Base-by-base conservation (phyloP, 2,888 invertebrate species). In the Agrochola macilenta region DNA sequence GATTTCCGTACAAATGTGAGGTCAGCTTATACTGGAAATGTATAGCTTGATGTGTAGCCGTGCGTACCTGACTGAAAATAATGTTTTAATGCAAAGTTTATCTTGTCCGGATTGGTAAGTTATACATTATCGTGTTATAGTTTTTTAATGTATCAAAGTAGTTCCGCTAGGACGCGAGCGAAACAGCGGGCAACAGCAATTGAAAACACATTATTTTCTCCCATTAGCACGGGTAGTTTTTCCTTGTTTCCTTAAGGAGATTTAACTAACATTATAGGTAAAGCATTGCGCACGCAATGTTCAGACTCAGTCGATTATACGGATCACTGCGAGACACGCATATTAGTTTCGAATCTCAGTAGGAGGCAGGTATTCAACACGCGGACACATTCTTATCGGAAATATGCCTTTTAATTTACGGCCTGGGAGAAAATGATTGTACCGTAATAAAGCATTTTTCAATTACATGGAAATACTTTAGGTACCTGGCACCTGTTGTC, bases 391-490 rank as follows among this genome's bases (percentile, higher is more conserved):
- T 58, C 1, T 75, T 30, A 65, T 30, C 12, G 1, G 17, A 39
- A 39, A 39, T 14, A 26, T 17, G 9, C n/a, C 0, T 46, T 63
- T 46, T 26, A 63, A 76, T 63, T 35, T 74, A 46, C 11, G 11
- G 11, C 63, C 20, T 43, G 11, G 20, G 52, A 8, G 20, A 20
- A 52, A 20, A 52, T 52, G 49, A 26, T 64, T 49, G 26, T n/a
- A 39, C n/a, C 5, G 52, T 43, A 76, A 75, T 66, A 30, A 74
- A 39, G 39, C 65, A 66, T 43, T 66, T 17, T 43, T 43, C 39
- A 52, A 23, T 49, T 3, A 23, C 35, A 35, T 26, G 2, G n/a
- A 49, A 58, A 74, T 70, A 35, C 7, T 1, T 26, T 58, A 7
- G 14, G 7, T 58, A 26, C 2, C 8, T 26, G 26, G n/a, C 5